Evolutionary conservation across 2,113 vertebrate genomes (phyloP).

Genomic region (Probosciger aterrimus): DNA sequence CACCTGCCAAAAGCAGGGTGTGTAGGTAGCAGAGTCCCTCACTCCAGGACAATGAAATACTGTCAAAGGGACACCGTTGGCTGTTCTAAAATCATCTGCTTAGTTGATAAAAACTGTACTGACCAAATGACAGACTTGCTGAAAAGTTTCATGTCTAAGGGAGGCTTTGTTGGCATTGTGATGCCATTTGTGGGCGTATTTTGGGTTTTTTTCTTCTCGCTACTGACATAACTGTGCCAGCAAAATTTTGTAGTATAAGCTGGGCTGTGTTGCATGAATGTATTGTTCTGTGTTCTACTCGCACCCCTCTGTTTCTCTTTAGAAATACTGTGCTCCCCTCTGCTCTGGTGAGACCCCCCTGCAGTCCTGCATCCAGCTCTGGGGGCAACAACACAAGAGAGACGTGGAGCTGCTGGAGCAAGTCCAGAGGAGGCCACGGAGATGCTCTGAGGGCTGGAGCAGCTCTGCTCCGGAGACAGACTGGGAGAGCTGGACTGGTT

Average conservation of each 20-base stretch:
- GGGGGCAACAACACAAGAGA: neutral
- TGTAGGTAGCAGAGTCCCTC: neutral
- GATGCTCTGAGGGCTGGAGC: neutral
- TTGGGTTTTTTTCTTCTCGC: conserved; percentile 2
- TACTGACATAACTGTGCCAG: conserved; percentile 49
- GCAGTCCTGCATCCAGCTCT: neutral
- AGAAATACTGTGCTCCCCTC: neutral
- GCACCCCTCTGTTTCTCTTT: neutral
- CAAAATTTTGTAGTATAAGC: conserved; percentile 24
- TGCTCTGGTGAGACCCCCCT: neutral
- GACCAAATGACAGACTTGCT: conserved; percentile 42
- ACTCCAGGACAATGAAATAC: fast-evolving
- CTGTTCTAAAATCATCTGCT: neutral
- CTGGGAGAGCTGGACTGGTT: neutral
- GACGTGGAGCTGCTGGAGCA: neutral
- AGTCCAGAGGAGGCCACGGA: neutral
- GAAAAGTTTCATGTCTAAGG: neutral
- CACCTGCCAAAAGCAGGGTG: neutral
- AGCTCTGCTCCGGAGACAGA: neutral
- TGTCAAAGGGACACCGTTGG: neutral
- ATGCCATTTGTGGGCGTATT: conserved; percentile 47
- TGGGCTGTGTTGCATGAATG: neutral
- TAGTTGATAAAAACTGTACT: neutral
- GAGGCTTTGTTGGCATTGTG: conserved; percentile 22
- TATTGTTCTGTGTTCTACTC: neutral